Percentiles rank a stretch among this genome's conserved stretches.
phyloP scores from a whole-genome alignment of 1,140 invertebrate genomes.

The Nasonia vitripennis region DNA sequence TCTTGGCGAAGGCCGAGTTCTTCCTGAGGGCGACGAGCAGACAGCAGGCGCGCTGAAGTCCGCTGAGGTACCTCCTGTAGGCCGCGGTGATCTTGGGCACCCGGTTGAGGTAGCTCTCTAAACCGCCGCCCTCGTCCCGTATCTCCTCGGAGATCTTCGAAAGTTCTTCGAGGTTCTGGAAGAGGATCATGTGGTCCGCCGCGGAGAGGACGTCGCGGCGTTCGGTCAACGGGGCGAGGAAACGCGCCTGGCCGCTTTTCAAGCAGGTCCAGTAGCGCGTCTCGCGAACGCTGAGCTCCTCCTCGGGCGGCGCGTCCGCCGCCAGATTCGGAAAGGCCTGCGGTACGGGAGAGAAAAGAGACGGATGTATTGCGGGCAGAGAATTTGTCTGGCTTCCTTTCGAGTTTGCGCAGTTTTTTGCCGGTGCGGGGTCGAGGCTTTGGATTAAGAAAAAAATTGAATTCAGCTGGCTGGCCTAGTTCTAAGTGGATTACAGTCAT shows the following conservation, averaged over 20 bases:
- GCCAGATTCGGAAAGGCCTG: conserved; percentile 74
- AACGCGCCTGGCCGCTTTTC: conserved; percentile 85
- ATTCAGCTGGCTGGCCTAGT: neutral
- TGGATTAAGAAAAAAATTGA: neutral
- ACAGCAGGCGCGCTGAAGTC: conserved; percentile 87
- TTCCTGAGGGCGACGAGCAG: conserved; percentile 80
- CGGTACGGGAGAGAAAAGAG: neutral
- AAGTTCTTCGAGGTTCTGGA: conserved; percentile 90
- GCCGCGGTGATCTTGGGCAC: conserved; percentile 82
- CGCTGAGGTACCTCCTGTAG: conserved; percentile 87
- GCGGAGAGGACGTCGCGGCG: conserved; percentile 83
- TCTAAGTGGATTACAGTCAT: neutral
- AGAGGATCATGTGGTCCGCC: conserved; percentile 84
- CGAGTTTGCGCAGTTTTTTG: too few relatives aligned
- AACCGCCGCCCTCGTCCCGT: conserved; percentile 82
- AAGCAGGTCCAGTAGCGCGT: conserved; percentile 84
- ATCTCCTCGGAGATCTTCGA: conserved; percentile 87
- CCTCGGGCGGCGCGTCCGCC: conserved; percentile 76
- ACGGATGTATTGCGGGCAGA: neutral
- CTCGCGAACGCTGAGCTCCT: conserved; percentile 79
- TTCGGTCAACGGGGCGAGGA: conserved; percentile 83
- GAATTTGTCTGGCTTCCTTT: conserved; percentile 52
- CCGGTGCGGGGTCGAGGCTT: neutral
- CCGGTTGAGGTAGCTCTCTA: conserved; percentile 85
- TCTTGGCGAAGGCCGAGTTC: conserved; percentile 80